A percentile compares a stretch with the other conserved stretches of the same genome.
These are phyloP conservation scores for Euwallacea similis DNA, from an alignment of 1,140 invertebrate genomes.

Conservation along the genomic window DNA sequence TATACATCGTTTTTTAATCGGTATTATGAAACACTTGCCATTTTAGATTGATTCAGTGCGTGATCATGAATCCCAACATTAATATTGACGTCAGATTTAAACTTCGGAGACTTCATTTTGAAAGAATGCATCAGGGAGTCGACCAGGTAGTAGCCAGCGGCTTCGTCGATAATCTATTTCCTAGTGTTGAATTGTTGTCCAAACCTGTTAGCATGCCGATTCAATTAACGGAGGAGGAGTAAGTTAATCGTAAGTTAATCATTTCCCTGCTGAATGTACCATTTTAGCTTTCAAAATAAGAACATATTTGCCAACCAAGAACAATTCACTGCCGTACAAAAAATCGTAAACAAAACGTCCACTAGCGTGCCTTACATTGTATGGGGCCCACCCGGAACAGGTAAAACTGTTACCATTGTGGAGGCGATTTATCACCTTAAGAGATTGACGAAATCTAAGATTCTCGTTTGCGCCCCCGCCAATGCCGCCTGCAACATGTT, in stretches of 20 bases:
- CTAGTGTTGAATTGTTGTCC: conserved; percentile 6
- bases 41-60: conserved; percentile 35
- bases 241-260: conserved; percentile 9
- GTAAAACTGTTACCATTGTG: conserved; percentile 91
- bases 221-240: conserved; percentile 25
- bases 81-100: conserved; percentile 45
- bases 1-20: neutral
- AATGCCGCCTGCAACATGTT: conserved; percentile 78
- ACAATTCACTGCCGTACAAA: conserved; percentile 76
- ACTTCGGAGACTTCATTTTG: conserved; percentile 41
- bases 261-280: neutral
- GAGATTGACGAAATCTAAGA: conserved; percentile 45
- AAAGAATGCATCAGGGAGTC: conserved; percentile 44
- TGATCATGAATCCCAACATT: conserved; percentile 27
- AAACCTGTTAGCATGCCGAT: neutral
- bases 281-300: conserved; percentile 66
- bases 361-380: conserved; percentile 83
- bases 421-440: conserved; percentile 78
- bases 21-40: neutral
- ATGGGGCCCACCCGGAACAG: conserved; percentile 94
- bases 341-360: conserved; percentile 72
- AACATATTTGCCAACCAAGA: conserved; percentile 67
- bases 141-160: conserved; percentile 33
- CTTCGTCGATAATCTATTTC: conserved; percentile 38
- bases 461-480: conserved; percentile 72